These are phyloP conservation scores for Girardinichthys multiradiatus DNA, from an alignment of 2,113 vertebrate genomes.

Conservation along the genomic window DNA sequence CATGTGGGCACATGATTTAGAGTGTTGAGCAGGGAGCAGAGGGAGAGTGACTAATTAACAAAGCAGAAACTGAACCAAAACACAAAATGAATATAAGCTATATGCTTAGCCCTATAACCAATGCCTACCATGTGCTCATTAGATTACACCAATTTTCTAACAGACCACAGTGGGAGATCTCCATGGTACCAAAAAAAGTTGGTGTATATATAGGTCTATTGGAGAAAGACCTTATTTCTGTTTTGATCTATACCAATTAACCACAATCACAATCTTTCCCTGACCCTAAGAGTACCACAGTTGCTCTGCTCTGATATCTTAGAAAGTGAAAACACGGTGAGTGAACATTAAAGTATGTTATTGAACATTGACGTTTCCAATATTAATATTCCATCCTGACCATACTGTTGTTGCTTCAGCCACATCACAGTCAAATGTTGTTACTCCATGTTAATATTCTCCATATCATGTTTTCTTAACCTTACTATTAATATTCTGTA, in stretches of 20 bases:
- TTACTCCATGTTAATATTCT: neutral
- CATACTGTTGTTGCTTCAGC: neutral
- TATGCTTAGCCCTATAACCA: too few species aligned
- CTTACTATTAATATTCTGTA: neutral
- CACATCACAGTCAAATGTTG: slow-evolving; percentile 1
- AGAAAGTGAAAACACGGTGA: neutral
- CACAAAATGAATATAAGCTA: too few species aligned
- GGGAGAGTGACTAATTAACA: too few species aligned
- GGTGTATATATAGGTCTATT: neutral
- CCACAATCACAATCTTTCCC: neutral
- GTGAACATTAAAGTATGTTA: neutral
- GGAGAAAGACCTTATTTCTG: neutral
- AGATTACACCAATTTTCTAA: neutral
- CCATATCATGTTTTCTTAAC: neutral
- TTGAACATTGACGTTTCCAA: neutral
- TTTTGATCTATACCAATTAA: too few species aligned
- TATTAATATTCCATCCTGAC: neutral
- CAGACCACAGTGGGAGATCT: neutral
- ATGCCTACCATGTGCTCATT: too few species aligned
- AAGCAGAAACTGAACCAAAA: too few species aligned
- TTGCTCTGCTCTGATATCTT: neutral
- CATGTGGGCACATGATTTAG: too few species aligned
- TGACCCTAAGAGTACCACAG: neutral
- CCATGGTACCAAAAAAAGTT: neutral
- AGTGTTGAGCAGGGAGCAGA: too few species aligned